These are phyloP conservation scores for Daphoenositta chrysoptera DNA, from an alignment of 2,113 vertebrate genomes.

Conservation along the genomic window DNA sequence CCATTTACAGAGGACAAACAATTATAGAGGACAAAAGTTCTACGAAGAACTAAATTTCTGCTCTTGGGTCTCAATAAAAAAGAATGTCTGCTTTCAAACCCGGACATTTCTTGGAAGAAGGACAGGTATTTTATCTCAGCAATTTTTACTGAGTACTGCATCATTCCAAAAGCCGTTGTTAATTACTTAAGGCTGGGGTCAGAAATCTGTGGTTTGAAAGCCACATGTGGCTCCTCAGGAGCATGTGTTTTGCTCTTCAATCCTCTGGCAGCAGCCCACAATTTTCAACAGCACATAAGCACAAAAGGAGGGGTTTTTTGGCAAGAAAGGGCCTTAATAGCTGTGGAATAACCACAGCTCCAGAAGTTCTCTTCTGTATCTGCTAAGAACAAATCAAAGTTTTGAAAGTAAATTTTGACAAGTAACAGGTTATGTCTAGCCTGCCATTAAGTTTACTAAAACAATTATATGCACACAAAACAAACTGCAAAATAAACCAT, in stretches of 20 bases:
- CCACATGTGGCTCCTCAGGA: constrained; percentile 29
- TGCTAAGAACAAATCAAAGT: constrained; percentile 36
- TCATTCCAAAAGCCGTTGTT: constrained; percentile 15
- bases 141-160: neutral
- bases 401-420: constrained; percentile 1
- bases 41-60: neutral
- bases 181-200: constrained; percentile 51
- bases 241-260: constrained; percentile 48
- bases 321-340: constrained; percentile 20
- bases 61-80: neutral
- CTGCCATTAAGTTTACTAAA: neutral
- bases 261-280: constrained; percentile 31
- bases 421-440: neutral
- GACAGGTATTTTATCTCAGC: neutral
- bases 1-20: neutral
- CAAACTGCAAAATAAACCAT: neutral
- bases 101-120: neutral
- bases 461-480: neutral
- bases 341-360: constrained; percentile 37
- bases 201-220: constrained; percentile 27
- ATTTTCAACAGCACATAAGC: constrained; percentile 43
- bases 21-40: too few relatives aligned
- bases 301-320: neutral
- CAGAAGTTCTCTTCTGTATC: constrained; percentile 2
- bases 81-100: neutral